Evolutionary conservation across 2,888 invertebrate species (phyloP).

Genomic region (Anagyrus pseudococci): DNA sequence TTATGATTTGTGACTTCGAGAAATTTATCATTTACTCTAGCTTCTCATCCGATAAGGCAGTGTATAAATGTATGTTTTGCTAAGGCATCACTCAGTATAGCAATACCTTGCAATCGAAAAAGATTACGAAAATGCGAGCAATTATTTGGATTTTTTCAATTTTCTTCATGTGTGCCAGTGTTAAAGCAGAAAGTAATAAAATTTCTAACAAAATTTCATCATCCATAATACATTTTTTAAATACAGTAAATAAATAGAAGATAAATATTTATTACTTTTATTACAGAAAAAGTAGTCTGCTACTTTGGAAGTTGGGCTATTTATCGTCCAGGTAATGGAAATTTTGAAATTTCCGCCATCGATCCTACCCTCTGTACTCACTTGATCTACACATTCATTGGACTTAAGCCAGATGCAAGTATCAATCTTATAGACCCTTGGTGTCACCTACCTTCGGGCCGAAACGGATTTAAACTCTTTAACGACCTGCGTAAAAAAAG

Average conservation of each 20-base stretch:
- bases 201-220: background rate
- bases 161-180: background rate
- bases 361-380: constrained; percentile 77
- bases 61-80: background rate
- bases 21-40: background rate
- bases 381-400: constrained; percentile 75
- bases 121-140: background rate
- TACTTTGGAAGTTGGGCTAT: constrained; percentile 67
- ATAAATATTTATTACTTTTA: background rate
- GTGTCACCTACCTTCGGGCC: constrained; percentile 68
- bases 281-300: constrained; percentile 67
- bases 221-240: background rate
- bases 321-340: constrained; percentile 66
- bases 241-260: background rate
- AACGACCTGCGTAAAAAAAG: constrained; percentile 65
- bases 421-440: constrained; percentile 68
- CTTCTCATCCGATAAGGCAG: background rate
- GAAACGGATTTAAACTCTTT: constrained; percentile 64
- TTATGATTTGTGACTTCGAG: background rate
- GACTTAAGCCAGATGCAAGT: constrained; percentile 65
- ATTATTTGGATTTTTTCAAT: background rate
- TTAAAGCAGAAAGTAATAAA: background rate
- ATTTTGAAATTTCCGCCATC: constrained; percentile 72
- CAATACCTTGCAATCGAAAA: background rate
- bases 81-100: background rate